Evolutionary conservation across 2,113 vertebrate species (phyloP), one percentile per base, ranked within the genome.

Genomic region (Anarhynchus alexandrinus): DNA sequence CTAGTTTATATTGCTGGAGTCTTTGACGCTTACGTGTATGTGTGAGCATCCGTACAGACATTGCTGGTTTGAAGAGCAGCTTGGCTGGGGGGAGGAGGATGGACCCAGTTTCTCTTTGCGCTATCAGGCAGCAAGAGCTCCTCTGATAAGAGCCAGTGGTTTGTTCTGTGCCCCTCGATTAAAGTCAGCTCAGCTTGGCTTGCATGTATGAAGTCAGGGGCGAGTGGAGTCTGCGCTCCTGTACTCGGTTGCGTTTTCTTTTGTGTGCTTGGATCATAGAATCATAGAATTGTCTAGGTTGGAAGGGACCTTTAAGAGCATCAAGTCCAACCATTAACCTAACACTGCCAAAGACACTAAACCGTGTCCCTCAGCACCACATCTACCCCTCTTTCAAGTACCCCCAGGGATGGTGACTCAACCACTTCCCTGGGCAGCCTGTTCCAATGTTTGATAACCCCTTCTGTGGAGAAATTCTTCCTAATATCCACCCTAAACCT

Each of bases 41-140:
- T 4, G 2, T 27, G 43, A 74, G 66, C 34, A 9, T 20, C 2
- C 0, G 0, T 18, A 3, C 30, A 79, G 90, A 4, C 11, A 1
- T 6, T 43, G 40, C 58, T 52, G 21, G 30, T 32, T 47, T 52
- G 45, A 42, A 64, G 71, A 47, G 40, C 43, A 3, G 29, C 59
- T 61, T 57, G 58, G 22, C 40, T 45, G 1, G n/a, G 32, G 59
- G 40, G 10, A 43, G 9, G 51, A 1, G 26, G 38, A 29, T 54
- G 72, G 51, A 15, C 38, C 10, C 13, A 10, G 9, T 21, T 83
- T 43, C 45, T 13, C 25, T 47, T 15, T 18, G 32, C 0, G 0
- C 38, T 67, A 29, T 34, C 65, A n/a, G 6, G 40, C 65, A 79
- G 51, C 82, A 58, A 36, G 82, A 81, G 40, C 54, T 93, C 8